Percentiles rank a stretch among this genome's conserved stretches.
Conservation (phyloP, 2,888 invertebrate species). For the Polydrusus cervinus region DNA sequence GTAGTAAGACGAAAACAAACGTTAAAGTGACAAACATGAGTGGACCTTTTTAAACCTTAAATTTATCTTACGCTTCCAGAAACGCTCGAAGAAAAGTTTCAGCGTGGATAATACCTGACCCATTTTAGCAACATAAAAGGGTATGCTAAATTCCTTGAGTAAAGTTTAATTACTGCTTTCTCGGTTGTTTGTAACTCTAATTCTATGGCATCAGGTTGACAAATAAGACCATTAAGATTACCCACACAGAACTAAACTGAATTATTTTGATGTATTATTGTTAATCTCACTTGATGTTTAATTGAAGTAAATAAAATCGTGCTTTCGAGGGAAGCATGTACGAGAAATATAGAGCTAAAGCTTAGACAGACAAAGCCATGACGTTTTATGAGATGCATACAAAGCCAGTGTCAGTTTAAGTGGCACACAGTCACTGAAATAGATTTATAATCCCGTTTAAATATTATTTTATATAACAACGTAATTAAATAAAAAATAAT, state of each 20-base stretch:
- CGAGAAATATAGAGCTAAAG: background rate
- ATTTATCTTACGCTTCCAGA: constrained; percentile 5
- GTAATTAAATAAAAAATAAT: too few species aligned
- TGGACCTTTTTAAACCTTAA: background rate
- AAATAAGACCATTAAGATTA: constrained; percentile 49
- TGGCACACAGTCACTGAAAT: too few species aligned
- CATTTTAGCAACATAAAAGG: constrained; percentile 21
- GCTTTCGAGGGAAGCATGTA: background rate
- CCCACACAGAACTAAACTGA: constrained; percentile 24
- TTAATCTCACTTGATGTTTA: constrained; percentile 1
- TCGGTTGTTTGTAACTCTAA: constrained; percentile 44
- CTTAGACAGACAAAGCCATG: too few species aligned
- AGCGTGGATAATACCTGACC: constrained; percentile 23
- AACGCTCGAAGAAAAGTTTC: constrained; percentile 11
- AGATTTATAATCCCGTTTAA: too few species aligned
- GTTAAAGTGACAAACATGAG: background rate
- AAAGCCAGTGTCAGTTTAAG: too few species aligned
- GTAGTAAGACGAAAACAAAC: too few species aligned
- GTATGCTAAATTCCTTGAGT: constrained; percentile 19
- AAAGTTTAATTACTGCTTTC: constrained; percentile 33
- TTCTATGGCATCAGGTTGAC: constrained; percentile 46
- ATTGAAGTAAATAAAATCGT: background rate
- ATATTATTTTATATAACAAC: too few species aligned
- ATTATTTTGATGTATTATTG: constrained; percentile 27
- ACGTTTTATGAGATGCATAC: too few species aligned